Percentiles rank a stretch among this genome's conserved stretches.
Evolutionary conservation across 2,113 vertebrate species (phyloP).

Genomic region (Zootoca vivipara): DNA sequence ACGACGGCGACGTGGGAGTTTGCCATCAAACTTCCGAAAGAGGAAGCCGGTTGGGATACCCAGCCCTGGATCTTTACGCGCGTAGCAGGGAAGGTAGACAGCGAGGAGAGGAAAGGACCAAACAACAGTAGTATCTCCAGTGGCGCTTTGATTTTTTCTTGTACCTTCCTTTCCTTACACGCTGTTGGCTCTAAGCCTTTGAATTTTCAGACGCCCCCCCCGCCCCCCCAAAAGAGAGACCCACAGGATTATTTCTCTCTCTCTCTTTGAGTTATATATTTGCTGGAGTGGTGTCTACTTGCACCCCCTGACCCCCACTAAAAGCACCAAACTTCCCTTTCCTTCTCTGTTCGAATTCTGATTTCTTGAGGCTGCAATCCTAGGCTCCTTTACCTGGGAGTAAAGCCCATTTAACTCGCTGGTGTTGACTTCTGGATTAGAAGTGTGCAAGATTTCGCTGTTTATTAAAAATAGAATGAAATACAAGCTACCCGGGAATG

Average conservation of each 20-base stretch:
- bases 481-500: not conserved
- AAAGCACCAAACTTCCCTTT: slow-evolving; percentile 1
- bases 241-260: not conserved
- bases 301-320: too few species aligned
- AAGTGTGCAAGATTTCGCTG: too few species aligned
- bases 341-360: not conserved
- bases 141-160: not conserved
- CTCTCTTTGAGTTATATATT: not conserved
- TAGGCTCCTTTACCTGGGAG: too few species aligned
- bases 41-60: too few species aligned
- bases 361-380: not conserved
- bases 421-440: too few species aligned
- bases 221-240: not conserved
- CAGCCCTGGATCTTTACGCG: not conserved
- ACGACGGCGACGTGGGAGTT: not conserved
- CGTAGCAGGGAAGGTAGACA: not conserved
- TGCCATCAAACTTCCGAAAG: not conserved
- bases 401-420: too few species aligned
- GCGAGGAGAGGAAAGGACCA: not conserved
- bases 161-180: not conserved
- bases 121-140: too few species aligned
- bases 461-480: too few species aligned
- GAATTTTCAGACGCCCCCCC: too few species aligned
- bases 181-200: too few species aligned
- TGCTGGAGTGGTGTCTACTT: too few species aligned